Evolutionary conservation across 2,797 vertebrate genomes (phyloP).

Genomic region (Dermochelys coriacea): DNA sequence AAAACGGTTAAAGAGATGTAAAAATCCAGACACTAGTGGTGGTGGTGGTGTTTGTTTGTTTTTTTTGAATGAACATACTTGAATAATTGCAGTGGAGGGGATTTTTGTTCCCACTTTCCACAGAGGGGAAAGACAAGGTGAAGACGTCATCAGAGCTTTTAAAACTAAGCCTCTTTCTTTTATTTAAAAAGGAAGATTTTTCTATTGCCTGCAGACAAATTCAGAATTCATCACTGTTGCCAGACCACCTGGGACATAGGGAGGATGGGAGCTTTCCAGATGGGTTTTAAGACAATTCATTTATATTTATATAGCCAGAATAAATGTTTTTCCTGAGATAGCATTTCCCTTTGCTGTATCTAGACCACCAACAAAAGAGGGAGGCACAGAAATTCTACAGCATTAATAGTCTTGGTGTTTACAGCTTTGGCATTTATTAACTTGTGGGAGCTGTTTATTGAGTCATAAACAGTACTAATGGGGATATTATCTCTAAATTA

Average conservation of each 20-base stretch:
- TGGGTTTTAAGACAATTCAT: constrained; percentile 75
- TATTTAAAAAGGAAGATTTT: constrained; percentile 62
- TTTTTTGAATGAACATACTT: not conserved
- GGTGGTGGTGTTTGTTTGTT: not conserved
- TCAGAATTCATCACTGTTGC: constrained; percentile 64
- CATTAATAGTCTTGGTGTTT: constrained; percentile 80
- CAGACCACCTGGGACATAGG: constrained; percentile 76
- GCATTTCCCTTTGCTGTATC: constrained; percentile 74
- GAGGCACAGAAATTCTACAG: constrained; percentile 76
- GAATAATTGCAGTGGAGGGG: constrained; percentile 44
- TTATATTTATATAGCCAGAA: constrained; percentile 80
- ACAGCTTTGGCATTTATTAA: constrained; percentile 81
- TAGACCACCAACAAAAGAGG: constrained; percentile 81
- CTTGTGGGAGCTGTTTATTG: constrained; percentile 83
- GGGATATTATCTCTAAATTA: constrained; percentile 84
- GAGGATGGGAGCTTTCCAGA: constrained; percentile 73
- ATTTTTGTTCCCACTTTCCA: constrained; percentile 51
- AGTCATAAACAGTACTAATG: constrained; percentile 84
- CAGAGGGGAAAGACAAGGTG: constrained; percentile 34
- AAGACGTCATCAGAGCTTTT: constrained; percentile 48
- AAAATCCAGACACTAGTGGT: not conserved
- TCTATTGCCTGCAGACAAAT: constrained; percentile 64
- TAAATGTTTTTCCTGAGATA: constrained; percentile 76
- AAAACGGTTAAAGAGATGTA: constrained; percentile 36
- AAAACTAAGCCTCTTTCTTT: constrained; percentile 41